These are phyloP conservation scores for Siderastrea siderea DNA, from an alignment of 92 coral and sea anemone species.

Conservation along the genomic window DNA sequence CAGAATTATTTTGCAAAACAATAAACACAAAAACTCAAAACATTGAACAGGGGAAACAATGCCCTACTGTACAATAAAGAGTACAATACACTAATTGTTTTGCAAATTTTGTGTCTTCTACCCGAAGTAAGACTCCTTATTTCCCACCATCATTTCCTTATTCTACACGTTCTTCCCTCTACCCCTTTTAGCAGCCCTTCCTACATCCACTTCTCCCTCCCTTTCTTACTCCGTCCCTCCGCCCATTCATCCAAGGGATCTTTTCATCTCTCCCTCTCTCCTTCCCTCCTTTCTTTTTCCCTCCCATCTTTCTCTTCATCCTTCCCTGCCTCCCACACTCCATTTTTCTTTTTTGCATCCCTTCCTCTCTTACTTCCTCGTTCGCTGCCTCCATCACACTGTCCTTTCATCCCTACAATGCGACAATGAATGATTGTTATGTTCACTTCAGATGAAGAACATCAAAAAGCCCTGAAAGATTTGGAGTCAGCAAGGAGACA, in stretches of 20 bases:
- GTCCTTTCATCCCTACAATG: background rate
- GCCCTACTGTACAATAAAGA: too few species aligned
- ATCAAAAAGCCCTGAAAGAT: slow-evolving; percentile 31
- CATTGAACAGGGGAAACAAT: too few species aligned
- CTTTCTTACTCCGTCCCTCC: background rate
- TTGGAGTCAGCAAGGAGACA: slow-evolving; percentile 46
- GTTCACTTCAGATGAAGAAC: slow-evolving; percentile 40
- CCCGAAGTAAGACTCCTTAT: too few species aligned
- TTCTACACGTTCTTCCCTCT: background rate
- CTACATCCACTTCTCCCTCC: background rate
- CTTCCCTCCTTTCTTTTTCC: background rate
- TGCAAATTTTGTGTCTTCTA: too few species aligned
- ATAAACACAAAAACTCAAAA: too few species aligned
- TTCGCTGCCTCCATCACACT: background rate
- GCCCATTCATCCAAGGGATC: too few species aligned
- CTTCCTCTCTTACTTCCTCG: background rate
- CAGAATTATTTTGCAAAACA: too few species aligned
- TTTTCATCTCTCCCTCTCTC: background rate
- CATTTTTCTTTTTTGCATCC: background rate
- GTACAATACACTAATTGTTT: too few species aligned
- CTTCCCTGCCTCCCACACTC: background rate
- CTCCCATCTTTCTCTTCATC: background rate
- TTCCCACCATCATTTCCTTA: too few species aligned
- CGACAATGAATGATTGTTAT: too few species aligned
- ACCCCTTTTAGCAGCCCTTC: background rate